Evolutionary conservation across 2,888 invertebrate genomes (phyloP), one percentile per base, ranked within the genome.

Genomic region (Melanophora roralis): DNA sequence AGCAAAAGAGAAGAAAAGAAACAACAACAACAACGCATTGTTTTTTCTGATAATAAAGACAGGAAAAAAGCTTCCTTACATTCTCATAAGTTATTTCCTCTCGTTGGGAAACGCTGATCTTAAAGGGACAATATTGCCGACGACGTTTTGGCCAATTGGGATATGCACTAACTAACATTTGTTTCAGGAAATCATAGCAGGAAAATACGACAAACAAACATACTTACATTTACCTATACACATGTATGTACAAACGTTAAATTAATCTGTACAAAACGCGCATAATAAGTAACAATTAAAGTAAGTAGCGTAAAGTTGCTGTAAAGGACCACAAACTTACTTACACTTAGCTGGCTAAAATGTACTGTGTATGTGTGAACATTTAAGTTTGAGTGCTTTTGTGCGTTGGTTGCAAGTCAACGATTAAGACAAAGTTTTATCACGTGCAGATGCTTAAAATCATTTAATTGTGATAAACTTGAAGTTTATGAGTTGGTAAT

Each of bases 391-490:
- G 38, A 36, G 19, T 21, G 38, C 27, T n/a, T 40, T n/a, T 65
- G 12, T 23, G 43, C 60, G 47, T 55, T 43, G 38, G 51, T 36
- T 59, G 40, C n/a, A 73, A 73, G 45, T 78, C 71, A 19, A 19
- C 73, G 74, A 78, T 73, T 78, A 68, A 81, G 73, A 81, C 68
- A 74, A 74, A 74, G 60, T 74, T 72, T 45, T 78, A 76, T 76
- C 77, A 80, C 78, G 73, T 78, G 64, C 78, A 73, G 68, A 68
- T 83, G 74, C 78, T 83, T 78, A 80, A 82, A 83, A 83, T 77
- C 76, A 82, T 82, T 81, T 83, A 83, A 83, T 83, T 82, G 81
- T 82, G 82, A 82, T 81, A 83, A 82, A 83, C 74, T 78, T 78
- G 60, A 81, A 82, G 78, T 81, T 81, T 81, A 82, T 81, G 82